phyloP scores from a whole-genome alignment of 92 coral and sea anemone species.

The Phymanthus crucifer region DNA sequence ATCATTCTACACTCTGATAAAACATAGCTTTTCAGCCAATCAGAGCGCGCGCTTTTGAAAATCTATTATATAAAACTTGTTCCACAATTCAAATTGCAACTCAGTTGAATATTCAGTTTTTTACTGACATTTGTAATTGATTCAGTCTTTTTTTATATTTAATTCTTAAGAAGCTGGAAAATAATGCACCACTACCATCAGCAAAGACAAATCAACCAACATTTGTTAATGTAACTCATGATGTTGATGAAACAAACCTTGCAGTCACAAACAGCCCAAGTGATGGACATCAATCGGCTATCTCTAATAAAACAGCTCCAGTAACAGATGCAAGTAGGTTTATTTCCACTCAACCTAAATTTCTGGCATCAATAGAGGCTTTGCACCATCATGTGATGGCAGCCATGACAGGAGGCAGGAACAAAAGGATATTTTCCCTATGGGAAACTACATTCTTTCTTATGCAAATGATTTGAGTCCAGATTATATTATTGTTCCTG shows the following conservation, averaged over 20 bases:
- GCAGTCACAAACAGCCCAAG: slow-evolving; percentile 24
- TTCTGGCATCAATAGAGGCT: too few species aligned
- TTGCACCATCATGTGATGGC: too few species aligned
- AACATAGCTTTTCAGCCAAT: too few species aligned
- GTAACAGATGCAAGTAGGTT: slow-evolving; percentile 9
- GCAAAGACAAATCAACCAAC: slow-evolving; percentile 33
- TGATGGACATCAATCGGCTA: neutral
- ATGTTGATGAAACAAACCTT: slow-evolving; percentile 45
- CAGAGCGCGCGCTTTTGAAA: too few species aligned
- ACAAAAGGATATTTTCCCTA: too few species aligned
- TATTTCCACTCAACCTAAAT: neutral
- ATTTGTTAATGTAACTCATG: slow-evolving; percentile 44
- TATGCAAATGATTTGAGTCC: too few species aligned
- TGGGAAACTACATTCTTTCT: too few species aligned
- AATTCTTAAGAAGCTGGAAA: neutral
- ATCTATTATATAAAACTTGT: too few species aligned
- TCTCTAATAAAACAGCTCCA: neutral
- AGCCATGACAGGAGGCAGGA: too few species aligned
- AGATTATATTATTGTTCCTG: too few species aligned
- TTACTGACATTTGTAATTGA: neutral
- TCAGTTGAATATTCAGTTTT: neutral
- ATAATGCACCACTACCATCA: neutral
- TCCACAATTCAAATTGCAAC: too few species aligned
- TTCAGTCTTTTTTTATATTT: neutral
- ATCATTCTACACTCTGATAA: too few species aligned